Evolutionary conservation across 2,113 vertebrate species (phyloP).

Genomic region (Chiloscyllium plagiosum): DNA sequence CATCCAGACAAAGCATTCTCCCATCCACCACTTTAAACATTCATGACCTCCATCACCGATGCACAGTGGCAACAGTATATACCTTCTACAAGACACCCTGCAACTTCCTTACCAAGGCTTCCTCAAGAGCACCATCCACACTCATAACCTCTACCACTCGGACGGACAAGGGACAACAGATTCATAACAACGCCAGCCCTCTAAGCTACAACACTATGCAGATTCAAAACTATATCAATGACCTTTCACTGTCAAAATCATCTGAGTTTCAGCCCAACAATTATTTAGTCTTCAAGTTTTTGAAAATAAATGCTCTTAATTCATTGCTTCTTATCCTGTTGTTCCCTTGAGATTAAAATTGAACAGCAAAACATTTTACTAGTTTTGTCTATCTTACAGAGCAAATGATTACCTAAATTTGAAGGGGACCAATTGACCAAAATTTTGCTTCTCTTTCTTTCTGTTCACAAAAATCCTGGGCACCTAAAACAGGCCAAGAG

Average conservation of each 20-base stretch:
- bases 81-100: background rate
- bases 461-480: too few relatives aligned
- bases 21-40: too few relatives aligned
- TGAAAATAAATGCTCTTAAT: background rate
- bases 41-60: too few relatives aligned
- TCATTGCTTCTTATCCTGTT: background rate
- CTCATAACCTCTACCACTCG: background rate
- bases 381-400: background rate
- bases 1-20: too few relatives aligned
- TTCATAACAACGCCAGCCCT: background rate
- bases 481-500: background rate
- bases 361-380: background rate
- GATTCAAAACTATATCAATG: background rate
- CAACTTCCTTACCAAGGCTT: background rate
- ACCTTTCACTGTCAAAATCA: background rate
- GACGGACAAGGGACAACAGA: background rate
- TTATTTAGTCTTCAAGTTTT: background rate
- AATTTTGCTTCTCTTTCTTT: background rate
- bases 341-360: constrained; percentile 17
- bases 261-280: background rate
- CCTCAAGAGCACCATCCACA: background rate
- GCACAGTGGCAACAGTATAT: background rate
- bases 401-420: background rate
- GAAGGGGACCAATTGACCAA: background rate
- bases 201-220: background rate